Evolutionary conservation across 2,888 invertebrate genomes (phyloP), one percentile per base, ranked within the genome.

Genomic region (Sisyra nigra): DNA sequence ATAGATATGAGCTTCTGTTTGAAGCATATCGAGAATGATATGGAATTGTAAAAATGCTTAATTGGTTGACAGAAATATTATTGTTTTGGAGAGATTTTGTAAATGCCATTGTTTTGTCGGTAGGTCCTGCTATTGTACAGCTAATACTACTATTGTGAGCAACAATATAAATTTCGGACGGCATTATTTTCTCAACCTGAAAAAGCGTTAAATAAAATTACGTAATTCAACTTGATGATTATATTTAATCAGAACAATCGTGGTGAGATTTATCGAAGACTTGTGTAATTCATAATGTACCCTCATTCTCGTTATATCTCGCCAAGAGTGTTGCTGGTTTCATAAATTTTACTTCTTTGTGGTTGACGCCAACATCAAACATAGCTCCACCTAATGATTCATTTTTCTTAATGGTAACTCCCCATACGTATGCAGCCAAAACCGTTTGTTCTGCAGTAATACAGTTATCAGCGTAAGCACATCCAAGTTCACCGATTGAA

Each of bases 391-490:
- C 65, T 48, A 77, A 71, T 52, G 78, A 67, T 1, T 69, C 64
- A 1, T 75, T 69, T 45, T 81, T 76, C 6, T 76, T 59, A 34
- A 77, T 76, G 2, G 79, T 76, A 43, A 73, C 63, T 1, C 84
- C 85, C 47, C 86, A 68, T 61, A 78, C 79, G 58, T 85, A 86
- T 0, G 87, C 80, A 0, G 80, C 71, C 3, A 85, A 62, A 46
- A 91, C 73, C 62, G 81, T 79, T 63, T 92, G 80, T 52, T 87
- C 82, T 0, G 81, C 73, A 0, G 84, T 85, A 48, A 93, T 73
- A 48, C 81, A 79, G 0, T 84, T 86, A 57, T 93, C 91, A 4
- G 86, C 88, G 63, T 94, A 94, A 0, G 84, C 91, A 58, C 91
- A 89, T 1, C 83, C 84, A 2, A 94, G 66, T 58, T 93, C 92